A percentile compares a stretch with the other conserved stretches of the same genome.
Evolutionary conservation across 2,113 vertebrate species (phyloP).

Genomic region (Aythya baeri): DNA sequence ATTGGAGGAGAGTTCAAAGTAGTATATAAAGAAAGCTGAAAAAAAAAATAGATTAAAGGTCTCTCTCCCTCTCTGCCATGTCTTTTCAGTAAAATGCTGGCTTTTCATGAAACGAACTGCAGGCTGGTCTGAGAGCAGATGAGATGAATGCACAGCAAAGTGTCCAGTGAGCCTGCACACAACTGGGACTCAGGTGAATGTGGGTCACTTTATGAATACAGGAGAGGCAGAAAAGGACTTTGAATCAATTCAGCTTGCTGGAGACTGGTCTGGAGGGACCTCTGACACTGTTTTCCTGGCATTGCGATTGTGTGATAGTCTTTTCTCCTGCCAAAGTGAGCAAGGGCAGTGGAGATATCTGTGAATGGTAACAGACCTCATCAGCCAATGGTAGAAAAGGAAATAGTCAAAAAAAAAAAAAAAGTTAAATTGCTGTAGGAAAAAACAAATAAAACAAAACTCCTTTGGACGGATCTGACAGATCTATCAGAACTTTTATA

Average conservation of each 20-base stretch:
- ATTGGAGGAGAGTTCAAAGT: too few relatives aligned
- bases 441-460: not conserved
- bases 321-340: not conserved
- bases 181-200: not conserved
- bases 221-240: not conserved
- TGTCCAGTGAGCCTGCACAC: not conserved
- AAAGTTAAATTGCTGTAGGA: not conserved
- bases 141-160: not conserved
- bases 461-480: too few relatives aligned
- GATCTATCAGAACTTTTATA: not conserved
- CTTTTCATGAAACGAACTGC: not conserved
- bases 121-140: not conserved
- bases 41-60: not conserved
- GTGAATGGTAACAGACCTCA: not conserved
- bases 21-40: not conserved
- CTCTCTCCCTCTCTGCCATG: not conserved
- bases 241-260: not conserved
- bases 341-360: not conserved
- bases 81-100: accelerated
- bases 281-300: not conserved
- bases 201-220: not conserved
- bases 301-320: not conserved
- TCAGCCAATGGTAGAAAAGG: not conserved
- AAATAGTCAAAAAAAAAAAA: not conserved
- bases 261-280: not conserved